Base-by-base conservation (phyloP, 1,140 invertebrate genomes). In the Drosophila santomea region DNA sequence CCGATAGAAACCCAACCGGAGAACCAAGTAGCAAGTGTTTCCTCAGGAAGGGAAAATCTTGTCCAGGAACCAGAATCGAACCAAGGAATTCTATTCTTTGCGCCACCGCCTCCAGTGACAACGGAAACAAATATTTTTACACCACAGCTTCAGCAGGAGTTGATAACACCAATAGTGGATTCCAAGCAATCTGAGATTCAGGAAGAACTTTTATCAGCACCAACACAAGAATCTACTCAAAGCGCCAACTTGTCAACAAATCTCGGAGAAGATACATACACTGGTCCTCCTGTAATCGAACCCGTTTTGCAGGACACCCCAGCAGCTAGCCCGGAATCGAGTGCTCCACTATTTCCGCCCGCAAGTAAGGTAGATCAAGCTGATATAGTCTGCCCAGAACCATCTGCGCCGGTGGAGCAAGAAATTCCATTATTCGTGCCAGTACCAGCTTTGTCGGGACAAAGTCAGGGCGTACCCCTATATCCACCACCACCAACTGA, bases 351-450 rank as follows among this genome's bases (percentile, higher is more conserved):
- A 0, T 35, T 45, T 28, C 28, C 47, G 61, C 56, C 73, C 1
- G 20, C 50, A 28, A 50, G 45, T 50, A 41, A 62, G 20, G 25
- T 28, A 38, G 35, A 74, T 20, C 64, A 23, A 32, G 55, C 6
- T 35, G 12, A 4, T 20, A 2, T 14, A 6, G n/a, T 39, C 8
- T 56, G 4, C 7, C 14, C 36, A 6, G 12, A 35, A 23, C 48
- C 57, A 14, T 35, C 72, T 10, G 62, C 35, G 12, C 35, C 47
- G 17, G 35, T 38, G 5, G 35, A 63, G 14, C 11, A 12, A 20
- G 48, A 73, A 7, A 17, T 17, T 25, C 52, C 78, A 38, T 23
- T 85, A 23, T 88, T 83, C 50, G 83, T 85, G 35, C 82, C 83
- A 7, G 81, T 78, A 4, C 78, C 81, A 14, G 14, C 44, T 6